These are phyloP conservation scores for Motacilla alba DNA, from an alignment of 2,113 vertebrate genomes.

Conservation along the genomic window DNA sequence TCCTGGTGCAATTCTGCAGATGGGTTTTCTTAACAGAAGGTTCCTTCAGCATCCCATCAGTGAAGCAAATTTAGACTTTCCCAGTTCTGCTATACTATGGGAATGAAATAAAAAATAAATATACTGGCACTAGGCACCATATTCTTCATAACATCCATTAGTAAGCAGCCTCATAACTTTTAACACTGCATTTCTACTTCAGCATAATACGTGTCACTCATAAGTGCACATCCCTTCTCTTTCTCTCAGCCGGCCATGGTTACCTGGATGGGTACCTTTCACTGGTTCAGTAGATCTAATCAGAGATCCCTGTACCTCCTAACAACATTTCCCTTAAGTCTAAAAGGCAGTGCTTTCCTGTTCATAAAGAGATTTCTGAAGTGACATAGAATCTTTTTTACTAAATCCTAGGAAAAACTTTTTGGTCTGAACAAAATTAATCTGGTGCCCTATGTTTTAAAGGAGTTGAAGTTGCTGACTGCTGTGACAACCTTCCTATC, in stretches of 20 bases:
- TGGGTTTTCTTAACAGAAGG: background rate
- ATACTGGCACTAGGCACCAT: background rate
- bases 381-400: background rate
- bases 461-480: background rate
- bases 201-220: background rate
- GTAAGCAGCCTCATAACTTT: background rate
- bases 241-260: background rate
- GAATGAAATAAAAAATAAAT: background rate
- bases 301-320: background rate
- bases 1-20: background rate
- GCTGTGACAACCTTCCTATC: background rate
- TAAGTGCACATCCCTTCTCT: background rate
- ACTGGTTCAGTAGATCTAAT: background rate
- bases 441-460: background rate
- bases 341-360: background rate
- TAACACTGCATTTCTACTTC: background rate
- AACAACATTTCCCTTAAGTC: background rate
- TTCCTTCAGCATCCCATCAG: background rate
- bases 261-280: background rate
- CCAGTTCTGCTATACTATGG: background rate
- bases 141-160: background rate
- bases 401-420: background rate
- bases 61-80: background rate
- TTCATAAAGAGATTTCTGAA: background rate
- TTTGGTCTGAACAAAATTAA: slow-evolving; percentile 21